Base-by-base conservation (phyloP, 2,888 invertebrate species). In the Eristalis pertinax region DNA sequence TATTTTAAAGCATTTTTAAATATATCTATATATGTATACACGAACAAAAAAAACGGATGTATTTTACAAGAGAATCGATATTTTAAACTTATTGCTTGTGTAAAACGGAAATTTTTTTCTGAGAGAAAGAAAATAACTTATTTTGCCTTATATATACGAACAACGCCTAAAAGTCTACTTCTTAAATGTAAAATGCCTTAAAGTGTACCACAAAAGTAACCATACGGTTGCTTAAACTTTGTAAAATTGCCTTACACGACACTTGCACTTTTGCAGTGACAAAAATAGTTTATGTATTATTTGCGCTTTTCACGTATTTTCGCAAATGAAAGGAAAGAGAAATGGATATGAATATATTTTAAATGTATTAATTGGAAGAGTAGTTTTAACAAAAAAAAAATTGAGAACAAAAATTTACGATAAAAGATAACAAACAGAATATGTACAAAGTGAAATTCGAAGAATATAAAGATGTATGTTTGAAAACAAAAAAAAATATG, bases 401-500 rank as follows among this genome's bases (percentile, higher is more conserved):
- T n/a, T n/a, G 8, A 32, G 41, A 43, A n/a, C 13, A 63, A 70
- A 70, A 35, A n/a, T 32, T 32, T 32, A 32, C 32, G 32, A 32
- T 32, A 32, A 32, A 73, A 56, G 29, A 24, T 22, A 63, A 29
- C 10, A 74, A 65, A 58, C 63, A 64, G 76, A 74, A 77, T 62
- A 56, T 87, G 87, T 87, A 87, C 84, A 87, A 87, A 87, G 82
- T 35, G 56, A 77, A 67, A 58, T 72, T 79, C 62, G n/a, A 76
- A 67, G 63, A 75, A 26, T 41, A 64, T 38, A 56, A 64, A 22
- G 8, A 56, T 82, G 74, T 50, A 62, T 32, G 43, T 64, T 67
- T 74, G 22, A 58, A 58, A 60, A 68, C 11, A 38, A 38, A 38
- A 32, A 32, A 65, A 70, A 69, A 58, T 26, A 24, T 84, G 79